Evolutionary conservation across 2,797 vertebrate genomes (phyloP).

Genomic region (Loris lydekkerianus): DNA sequence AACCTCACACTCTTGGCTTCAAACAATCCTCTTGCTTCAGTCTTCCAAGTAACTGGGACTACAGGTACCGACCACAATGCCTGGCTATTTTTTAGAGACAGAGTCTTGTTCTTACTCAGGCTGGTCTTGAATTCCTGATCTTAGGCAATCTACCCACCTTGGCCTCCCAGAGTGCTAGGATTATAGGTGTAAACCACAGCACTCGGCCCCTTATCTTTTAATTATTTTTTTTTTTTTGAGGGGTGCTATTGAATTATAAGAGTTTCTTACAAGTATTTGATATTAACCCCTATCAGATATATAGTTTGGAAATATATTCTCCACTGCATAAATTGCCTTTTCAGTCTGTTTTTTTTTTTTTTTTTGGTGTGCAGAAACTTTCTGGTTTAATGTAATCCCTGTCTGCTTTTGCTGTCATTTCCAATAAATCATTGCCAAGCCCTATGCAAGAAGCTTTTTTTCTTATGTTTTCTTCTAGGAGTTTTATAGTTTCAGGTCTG

Average conservation of each 20-base stretch:
- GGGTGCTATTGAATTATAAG: neutral
- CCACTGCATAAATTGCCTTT: neutral
- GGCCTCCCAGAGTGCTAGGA: too few species aligned
- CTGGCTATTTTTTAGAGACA: too few species aligned
- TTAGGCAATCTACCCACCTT: too few species aligned
- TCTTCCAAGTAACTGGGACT: too few species aligned
- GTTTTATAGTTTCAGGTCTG: neutral
- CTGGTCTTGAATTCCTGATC: too few species aligned
- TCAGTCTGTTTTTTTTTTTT: neutral
- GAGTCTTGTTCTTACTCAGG: too few species aligned
- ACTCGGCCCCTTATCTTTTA: neutral
- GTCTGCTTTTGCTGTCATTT: neutral
- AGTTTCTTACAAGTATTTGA: neutral
- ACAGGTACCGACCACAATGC: too few species aligned
- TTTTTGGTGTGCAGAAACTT: neutral
- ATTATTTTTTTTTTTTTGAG: neutral
- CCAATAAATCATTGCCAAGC: neutral
- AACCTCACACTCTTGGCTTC: too few species aligned
- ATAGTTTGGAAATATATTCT: neutral
- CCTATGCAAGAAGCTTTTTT: neutral
- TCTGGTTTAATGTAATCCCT: neutral
- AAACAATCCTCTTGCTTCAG: too few species aligned
- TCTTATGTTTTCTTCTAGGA: neutral
- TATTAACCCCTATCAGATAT: neutral
- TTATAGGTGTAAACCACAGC: too few species aligned